Evolutionary conservation across 1,140 invertebrate genomes (phyloP).

Genomic region (Bilobella aurantiaca): DNA sequence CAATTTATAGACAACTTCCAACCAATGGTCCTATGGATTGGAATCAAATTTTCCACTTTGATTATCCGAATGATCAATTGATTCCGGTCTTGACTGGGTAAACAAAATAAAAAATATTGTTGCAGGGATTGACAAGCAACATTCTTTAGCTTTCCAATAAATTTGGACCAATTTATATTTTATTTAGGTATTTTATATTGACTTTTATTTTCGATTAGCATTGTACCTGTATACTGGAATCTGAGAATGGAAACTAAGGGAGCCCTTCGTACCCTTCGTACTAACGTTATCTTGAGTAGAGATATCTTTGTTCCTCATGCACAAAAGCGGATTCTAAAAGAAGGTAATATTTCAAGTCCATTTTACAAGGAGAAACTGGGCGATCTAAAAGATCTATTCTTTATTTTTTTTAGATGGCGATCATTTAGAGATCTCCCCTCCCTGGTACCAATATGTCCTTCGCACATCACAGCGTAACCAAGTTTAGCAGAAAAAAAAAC

Average conservation of each 20-base stretch:
- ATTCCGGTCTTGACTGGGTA: constrained; percentile 18
- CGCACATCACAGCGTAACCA: no score
- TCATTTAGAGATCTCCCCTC: no score
- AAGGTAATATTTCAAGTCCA: no score
- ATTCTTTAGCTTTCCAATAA: background rate
- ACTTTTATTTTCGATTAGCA: background rate
- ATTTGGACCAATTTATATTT: no score
- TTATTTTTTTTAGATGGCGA: no score
- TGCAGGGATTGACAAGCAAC: no score
- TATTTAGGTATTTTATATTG: background rate
- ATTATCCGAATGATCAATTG: constrained; percentile 9
- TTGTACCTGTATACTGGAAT: constrained; percentile 25
- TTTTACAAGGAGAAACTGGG: no score
- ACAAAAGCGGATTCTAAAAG: background rate
- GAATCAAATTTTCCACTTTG: constrained; percentile 24
- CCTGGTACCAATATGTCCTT: no score
- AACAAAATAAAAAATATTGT: background rate
- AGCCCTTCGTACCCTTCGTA: constrained; percentile 4
- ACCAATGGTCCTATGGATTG: constrained; percentile 15
- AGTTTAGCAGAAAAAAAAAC: no score
- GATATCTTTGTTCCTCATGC: constrained; percentile 23
- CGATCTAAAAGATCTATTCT: no score
- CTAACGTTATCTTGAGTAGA: constrained; percentile 13
- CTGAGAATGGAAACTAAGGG: constrained; percentile 14
- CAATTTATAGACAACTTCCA: constrained; percentile 19